phyloP scores from a whole-genome alignment of 2,113 vertebrate genomes.

The Strigops habroptila region DNA sequence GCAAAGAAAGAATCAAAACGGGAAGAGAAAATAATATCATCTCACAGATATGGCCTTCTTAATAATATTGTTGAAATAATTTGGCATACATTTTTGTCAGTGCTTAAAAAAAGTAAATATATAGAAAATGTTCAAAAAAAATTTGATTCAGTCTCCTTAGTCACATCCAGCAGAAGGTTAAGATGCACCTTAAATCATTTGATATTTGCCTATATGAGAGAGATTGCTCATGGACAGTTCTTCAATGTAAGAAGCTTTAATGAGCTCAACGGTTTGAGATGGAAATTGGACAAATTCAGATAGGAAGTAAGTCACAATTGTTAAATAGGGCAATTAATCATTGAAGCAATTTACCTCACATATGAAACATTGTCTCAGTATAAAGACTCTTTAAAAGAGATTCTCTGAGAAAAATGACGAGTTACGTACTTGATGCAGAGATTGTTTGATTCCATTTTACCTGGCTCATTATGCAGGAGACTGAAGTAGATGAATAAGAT shows the following conservation, averaged over 20 bases:
- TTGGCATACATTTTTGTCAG: not conserved
- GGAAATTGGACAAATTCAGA: not conserved
- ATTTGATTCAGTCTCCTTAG: not conserved
- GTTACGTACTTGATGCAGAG: not conserved
- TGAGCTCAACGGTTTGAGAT: not conserved
- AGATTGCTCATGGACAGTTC: not conserved
- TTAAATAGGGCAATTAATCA: conserved; percentile 1
- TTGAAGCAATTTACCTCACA: not conserved
- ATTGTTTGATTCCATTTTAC: not conserved
- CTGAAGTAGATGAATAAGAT: not conserved
- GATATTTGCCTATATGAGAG: not conserved
- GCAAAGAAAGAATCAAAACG: not conserved
- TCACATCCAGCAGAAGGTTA: not conserved
- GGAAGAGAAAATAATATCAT: not conserved
- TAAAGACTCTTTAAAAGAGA: not conserved
- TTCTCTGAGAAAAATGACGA: not conserved
- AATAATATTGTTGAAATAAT: not conserved
- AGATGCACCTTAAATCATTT: not conserved
- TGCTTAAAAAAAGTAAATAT: not conserved
- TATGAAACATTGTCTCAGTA: not conserved
- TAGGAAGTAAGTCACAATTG: not conserved
- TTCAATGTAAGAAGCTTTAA: not conserved
- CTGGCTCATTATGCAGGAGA: not conserved
- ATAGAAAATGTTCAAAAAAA: not conserved
- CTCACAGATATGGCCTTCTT: not conserved